Conservation (phyloP, 2,797 vertebrate species). For the Streptopelia turtur region DNA sequence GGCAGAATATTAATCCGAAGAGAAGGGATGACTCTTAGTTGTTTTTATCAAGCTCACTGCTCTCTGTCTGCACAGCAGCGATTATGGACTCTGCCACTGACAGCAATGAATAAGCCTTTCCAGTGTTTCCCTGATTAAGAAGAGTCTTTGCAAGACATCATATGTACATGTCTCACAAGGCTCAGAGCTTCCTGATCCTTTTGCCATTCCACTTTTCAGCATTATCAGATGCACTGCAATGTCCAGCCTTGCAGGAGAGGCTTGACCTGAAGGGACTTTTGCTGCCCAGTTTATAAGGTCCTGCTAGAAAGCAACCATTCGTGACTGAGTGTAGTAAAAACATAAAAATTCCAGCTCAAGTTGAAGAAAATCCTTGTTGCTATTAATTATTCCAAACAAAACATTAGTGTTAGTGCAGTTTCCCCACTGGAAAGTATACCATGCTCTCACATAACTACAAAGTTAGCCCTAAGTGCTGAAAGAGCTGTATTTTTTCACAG, state of each 20-base stretch:
- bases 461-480: neutral
- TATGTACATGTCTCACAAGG: neutral
- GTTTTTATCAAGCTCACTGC: neutral
- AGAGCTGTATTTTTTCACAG: neutral
- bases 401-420: neutral
- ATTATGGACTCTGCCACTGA: neutral
- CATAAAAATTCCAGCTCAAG: neutral
- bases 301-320: neutral
- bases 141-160: neutral
- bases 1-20: neutral
- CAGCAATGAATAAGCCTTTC: neutral
- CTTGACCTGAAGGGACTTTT: neutral
- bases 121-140: neutral
- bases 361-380: neutral
- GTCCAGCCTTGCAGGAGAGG: neutral
- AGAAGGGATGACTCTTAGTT: neutral
- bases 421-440: neutral
- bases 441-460: neutral
- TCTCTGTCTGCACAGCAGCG: slow-evolving; percentile 2
- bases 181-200: slow-evolving; percentile 18
- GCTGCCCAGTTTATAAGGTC: neutral
- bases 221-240: neutral
- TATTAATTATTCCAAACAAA: neutral
- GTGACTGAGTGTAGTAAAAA: neutral
- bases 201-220: neutral